Percentiles rank a stretch among this genome's conserved stretches.
phyloP scores from a whole-genome alignment of 2,113 vertebrate species.

The Caranx ignobilis region DNA sequence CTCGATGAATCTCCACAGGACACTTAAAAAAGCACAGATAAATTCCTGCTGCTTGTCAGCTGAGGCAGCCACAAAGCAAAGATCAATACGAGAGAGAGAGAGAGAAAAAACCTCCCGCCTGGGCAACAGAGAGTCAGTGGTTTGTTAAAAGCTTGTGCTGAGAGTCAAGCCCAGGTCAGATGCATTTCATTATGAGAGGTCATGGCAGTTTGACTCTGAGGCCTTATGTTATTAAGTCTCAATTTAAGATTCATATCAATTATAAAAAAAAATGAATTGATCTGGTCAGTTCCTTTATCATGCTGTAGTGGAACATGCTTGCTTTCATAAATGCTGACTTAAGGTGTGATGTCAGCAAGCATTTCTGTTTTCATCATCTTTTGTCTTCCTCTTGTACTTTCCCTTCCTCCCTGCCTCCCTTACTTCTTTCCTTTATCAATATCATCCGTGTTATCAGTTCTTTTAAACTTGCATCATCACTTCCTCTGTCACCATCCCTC shows the following conservation, averaged over 20 bases:
- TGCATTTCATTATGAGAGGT: constrained; percentile 48
- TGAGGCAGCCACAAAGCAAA: constrained; percentile 64
- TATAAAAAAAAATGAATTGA: background rate
- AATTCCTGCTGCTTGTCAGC: constrained; percentile 58
- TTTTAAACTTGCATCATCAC: constrained; percentile 14
- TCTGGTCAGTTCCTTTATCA: background rate
- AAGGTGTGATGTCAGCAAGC: no score
- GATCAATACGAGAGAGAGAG: constrained; percentile 65
- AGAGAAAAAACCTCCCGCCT: constrained; percentile 25
- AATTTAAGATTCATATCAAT: constrained; percentile 14
- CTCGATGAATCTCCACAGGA: constrained; percentile 63
- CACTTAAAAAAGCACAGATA: constrained; percentile 51
- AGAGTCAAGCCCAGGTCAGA: constrained; percentile 64
- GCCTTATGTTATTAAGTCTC: background rate
- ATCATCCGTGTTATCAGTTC: background rate
- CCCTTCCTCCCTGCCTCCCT: background rate
- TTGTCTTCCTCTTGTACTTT: background rate
- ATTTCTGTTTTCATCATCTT: background rate
- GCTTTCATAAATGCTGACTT: no score
- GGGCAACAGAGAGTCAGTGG: constrained; percentile 43
- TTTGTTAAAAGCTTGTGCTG: constrained; percentile 59
- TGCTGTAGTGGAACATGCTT: no score
- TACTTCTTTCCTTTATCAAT: background rate
- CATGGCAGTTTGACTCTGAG: constrained; percentile 4
- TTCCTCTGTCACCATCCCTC: background rate